Evolutionary conservation across 2,113 vertebrate species (phyloP).

Genomic region (Oceanodroma tethys): DNA sequence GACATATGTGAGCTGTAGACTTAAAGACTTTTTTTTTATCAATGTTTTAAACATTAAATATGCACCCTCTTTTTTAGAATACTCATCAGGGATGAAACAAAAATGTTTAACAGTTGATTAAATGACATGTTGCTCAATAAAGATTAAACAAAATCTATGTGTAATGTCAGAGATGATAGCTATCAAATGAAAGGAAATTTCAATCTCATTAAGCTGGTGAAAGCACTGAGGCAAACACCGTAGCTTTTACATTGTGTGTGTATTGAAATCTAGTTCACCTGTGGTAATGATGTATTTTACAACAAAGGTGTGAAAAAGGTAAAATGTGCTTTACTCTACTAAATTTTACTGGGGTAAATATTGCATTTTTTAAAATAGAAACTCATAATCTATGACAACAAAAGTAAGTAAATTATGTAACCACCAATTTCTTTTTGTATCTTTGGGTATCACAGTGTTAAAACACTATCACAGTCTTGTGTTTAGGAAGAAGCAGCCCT

Average conservation of each 20-base stretch:
- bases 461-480: neutral
- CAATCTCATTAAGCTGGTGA: neutral
- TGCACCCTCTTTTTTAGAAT: neutral
- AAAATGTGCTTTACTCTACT: neutral
- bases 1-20: fast-evolving
- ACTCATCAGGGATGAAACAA: neutral
- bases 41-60: constrained; percentile 23
- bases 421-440: neutral
- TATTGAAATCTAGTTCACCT: neutral
- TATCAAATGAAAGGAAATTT: neutral
- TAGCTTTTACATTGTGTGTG: neutral
- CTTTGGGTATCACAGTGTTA: neutral
- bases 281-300: neutral
- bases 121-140: neutral
- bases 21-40: neutral
- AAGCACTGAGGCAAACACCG: neutral
- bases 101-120: neutral
- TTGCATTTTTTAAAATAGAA: neutral
- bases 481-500: neutral
- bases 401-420: neutral
- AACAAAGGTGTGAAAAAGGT: neutral
- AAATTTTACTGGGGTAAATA: neutral
- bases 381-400: neutral
- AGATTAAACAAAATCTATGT: neutral
- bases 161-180: neutral